Percentiles rank a stretch among this genome's conserved stretches.
These are phyloP conservation scores for Misgurnus mizolepis DNA, from an alignment of 2,113 vertebrate genomes.

Conservation along the genomic window DNA sequence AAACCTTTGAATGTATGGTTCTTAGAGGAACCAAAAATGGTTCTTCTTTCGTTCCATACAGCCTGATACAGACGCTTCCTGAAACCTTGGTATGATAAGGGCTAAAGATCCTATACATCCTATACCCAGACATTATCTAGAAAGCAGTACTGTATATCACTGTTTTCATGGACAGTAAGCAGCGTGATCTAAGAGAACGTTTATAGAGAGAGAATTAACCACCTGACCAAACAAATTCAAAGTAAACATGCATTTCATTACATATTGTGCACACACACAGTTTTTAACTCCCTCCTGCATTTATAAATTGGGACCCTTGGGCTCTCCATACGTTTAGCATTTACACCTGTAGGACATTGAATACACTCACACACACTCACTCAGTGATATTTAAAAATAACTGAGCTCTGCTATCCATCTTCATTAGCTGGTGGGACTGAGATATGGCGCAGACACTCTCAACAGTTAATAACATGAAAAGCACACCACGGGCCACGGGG, in stretches of 20 bases:
- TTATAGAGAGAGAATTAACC: no score
- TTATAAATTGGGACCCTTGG: constrained; percentile 1
- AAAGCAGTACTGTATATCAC: no score
- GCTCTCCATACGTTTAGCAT: constrained; percentile 28
- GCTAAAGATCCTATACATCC: no score
- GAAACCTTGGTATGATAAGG: no score
- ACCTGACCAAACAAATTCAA: neutral
- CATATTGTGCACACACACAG: neutral
- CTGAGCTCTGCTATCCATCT: constrained; percentile 46
- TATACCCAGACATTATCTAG: no score
- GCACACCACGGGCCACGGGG: constrained; percentile 8
- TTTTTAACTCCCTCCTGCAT: neutral
- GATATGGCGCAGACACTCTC: constrained; percentile 23
- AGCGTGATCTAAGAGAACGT: no score
- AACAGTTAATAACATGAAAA: constrained; percentile 44
- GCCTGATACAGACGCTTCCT: no score
- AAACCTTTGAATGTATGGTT: no score
- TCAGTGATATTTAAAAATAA: constrained; percentile 42
- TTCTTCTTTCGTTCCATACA: no score
- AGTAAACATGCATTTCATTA: neutral
- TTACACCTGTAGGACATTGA: constrained; percentile 18
- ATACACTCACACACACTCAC: constrained; percentile 1
- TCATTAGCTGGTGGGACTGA: constrained; percentile 39
- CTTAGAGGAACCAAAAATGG: no score
- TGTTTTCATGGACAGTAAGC: no score